phyloP scores from a whole-genome alignment of 2,888 invertebrate genomes.

The Diachrysia chrysitis region DNA sequence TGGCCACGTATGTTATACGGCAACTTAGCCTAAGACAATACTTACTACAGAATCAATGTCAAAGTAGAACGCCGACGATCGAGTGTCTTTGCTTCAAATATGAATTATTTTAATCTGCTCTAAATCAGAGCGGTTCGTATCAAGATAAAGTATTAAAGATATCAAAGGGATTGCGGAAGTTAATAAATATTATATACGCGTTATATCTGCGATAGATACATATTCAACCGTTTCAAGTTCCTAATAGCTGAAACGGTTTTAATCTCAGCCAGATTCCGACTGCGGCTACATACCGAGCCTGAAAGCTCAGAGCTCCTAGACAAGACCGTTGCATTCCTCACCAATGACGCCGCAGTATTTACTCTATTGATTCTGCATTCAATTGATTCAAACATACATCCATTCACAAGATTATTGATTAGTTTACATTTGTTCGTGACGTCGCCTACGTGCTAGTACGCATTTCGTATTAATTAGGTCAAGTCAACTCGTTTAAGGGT shows the following conservation, averaged over 20 bases:
- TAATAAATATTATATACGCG: background rate
- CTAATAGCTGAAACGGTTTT: conserved; percentile 34
- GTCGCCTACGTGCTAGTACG: conserved; percentile 61
- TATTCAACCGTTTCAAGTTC: conserved; percentile 32
- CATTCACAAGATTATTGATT: conserved; percentile 72
- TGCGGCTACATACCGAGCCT: conserved; percentile 50
- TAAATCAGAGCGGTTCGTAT: background rate
- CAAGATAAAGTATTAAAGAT: background rate
- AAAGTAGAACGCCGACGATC: background rate
- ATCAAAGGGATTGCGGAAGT: background rate
- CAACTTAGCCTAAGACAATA: background rate
- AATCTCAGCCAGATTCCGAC: conserved; percentile 46
- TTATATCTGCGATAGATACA: conserved; percentile 26
- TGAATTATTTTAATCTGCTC: background rate
- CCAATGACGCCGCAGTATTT: conserved; percentile 67
- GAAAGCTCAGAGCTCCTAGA: conserved; percentile 57
- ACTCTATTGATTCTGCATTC: conserved; percentile 68
- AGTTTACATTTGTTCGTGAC: conserved; percentile 63
- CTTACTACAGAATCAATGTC: background rate
- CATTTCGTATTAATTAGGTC: conserved; percentile 78
- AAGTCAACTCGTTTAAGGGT: conserved; percentile 59
- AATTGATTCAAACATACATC: conserved; percentile 64
- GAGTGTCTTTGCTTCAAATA: background rate
- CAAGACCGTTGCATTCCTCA: conserved; percentile 64
- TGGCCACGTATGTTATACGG: background rate